phyloP scores from a whole-genome alignment of 1,140 invertebrate species.

The Atta cephalotes region DNA sequence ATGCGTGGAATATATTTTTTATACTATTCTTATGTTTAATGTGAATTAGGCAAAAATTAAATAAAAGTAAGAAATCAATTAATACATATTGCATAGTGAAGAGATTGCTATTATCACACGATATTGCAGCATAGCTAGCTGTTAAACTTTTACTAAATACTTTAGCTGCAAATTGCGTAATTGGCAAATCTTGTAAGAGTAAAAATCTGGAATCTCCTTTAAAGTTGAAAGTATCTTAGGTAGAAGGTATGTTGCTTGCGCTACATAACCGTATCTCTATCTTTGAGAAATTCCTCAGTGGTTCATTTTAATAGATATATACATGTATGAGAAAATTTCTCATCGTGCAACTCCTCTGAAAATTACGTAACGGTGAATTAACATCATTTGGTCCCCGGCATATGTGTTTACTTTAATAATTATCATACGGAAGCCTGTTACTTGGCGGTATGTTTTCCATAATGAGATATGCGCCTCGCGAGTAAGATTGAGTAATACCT shows the following conservation, averaged over 20 bases:
- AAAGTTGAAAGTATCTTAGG: constrained; percentile 34
- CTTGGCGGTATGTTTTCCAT: constrained; percentile 30
- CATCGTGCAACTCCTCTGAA: constrained; percentile 33
- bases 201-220: constrained; percentile 29
- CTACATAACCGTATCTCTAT: neutral
- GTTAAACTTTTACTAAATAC: neutral
- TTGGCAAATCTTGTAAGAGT: constrained; percentile 29
- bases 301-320: constrained; percentile 46
- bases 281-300: constrained; percentile 44
- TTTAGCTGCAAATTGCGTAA: constrained; percentile 12
- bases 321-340: constrained; percentile 30
- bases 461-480: constrained; percentile 34
- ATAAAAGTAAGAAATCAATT: constrained; percentile 28
- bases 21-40: neutral
- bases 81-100: constrained; percentile 29
- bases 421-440: constrained; percentile 47
- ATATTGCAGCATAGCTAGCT: neutral
- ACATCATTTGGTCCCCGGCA: constrained; percentile 59
- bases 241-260: constrained; percentile 23
- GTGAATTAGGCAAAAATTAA: neutral
- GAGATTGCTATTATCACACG: constrained; percentile 31
- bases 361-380: constrained; percentile 48
- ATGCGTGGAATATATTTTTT: neutral
- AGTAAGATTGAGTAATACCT: constrained; percentile 42
- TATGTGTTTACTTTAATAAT: constrained; percentile 49